Evolutionary conservation across 2,888 invertebrate species (phyloP).

Genomic region (Stenodera caucasica): DNA sequence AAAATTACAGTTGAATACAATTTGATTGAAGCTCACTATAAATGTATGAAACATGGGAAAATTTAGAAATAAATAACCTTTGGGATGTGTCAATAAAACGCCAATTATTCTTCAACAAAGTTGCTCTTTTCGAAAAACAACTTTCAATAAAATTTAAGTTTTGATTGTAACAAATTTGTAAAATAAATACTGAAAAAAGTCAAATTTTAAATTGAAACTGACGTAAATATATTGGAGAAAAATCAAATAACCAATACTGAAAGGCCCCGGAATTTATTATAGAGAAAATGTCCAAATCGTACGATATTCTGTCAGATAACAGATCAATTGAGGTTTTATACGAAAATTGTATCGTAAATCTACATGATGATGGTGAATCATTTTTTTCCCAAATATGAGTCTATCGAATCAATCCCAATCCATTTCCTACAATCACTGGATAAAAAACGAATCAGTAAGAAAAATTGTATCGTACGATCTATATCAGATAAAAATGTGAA

Average conservation of each 20-base stretch:
- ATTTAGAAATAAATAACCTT: not conserved
- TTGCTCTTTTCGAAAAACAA: not conserved
- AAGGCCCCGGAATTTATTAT: not conserved
- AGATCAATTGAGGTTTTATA: no score
- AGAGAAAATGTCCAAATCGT: no score
- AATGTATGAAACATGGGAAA: not conserved
- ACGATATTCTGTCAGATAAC: no score
- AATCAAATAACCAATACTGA: not conserved
- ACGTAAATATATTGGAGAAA: not conserved
- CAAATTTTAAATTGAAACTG: not conserved
- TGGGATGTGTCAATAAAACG: not conserved
- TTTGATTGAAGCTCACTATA: not conserved
- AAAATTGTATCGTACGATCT: no score
- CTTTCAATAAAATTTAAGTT: not conserved
- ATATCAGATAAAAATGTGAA: no score
- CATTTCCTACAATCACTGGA: no score
- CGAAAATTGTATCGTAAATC: no score
- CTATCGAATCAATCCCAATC: no score
- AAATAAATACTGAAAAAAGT: not conserved
- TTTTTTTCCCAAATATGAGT: no score
- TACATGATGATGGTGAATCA: no score
- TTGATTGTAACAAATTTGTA: not conserved
- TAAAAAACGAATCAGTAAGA: no score
- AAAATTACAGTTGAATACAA: not conserved
- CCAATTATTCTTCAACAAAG: not conserved